Percentiles rank a stretch among this genome's conserved stretches.
Conservation (phyloP, 2,888 invertebrate species). For the Drosophila affinis region DNA sequence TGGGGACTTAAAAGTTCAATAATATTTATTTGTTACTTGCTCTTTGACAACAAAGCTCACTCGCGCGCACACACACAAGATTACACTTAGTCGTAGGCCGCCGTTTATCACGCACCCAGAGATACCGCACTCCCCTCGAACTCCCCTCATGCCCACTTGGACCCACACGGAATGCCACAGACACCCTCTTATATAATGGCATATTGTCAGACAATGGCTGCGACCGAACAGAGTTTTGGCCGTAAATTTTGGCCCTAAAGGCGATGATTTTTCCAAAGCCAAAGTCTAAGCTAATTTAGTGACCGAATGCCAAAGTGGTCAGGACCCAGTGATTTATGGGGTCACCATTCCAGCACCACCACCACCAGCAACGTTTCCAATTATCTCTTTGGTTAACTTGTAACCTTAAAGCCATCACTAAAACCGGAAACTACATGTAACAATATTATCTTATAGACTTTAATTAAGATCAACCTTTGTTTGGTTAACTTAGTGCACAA, state of each 20-base stretch:
- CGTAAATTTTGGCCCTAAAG: slow-evolving; percentile 59
- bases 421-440: neutral
- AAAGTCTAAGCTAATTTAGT: slow-evolving; percentile 62
- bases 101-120: slow-evolving; percentile 65
- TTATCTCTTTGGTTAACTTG: slow-evolving; percentile 24
- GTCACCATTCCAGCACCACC: slow-evolving; percentile 35
- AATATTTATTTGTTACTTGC: slow-evolving; percentile 76
- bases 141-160: slow-evolving; percentile 21
- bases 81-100: slow-evolving; percentile 52
- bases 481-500: neutral
- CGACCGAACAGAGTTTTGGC: slow-evolving; percentile 30
- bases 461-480: neutral
- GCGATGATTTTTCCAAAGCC: slow-evolving; percentile 54
- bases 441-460: neutral
- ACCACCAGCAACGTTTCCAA: slow-evolving; percentile 24
- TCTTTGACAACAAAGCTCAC: slow-evolving; percentile 70
- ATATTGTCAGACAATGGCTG: slow-evolving; percentile 23
- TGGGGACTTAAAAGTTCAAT: slow-evolving; percentile 74
- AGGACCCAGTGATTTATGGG: slow-evolving; percentile 54
- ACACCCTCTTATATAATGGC: slow-evolving; percentile 26
- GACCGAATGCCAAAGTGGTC: slow-evolving; percentile 55
- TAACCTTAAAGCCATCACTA: slow-evolving; percentile 16
- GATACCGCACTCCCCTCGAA: neutral
- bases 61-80: slow-evolving; percentile 58
- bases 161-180: slow-evolving; percentile 38